phyloP scores from a whole-genome alignment of 2,113 vertebrate genomes.

The Campylomormyrus tamandua region DNA sequence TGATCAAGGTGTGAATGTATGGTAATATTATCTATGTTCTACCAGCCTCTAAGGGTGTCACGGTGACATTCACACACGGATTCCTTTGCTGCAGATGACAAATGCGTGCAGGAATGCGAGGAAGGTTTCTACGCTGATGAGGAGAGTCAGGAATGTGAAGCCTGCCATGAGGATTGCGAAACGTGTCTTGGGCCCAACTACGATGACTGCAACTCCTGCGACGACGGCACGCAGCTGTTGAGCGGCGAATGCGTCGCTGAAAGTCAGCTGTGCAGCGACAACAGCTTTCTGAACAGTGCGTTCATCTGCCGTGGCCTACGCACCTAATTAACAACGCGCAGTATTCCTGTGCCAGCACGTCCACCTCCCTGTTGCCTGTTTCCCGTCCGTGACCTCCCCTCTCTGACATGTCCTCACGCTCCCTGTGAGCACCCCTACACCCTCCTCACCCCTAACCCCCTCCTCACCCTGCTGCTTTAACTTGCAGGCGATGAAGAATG shows the following conservation, averaged over 20 bases:
- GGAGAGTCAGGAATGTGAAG: slow-evolving; percentile 62
- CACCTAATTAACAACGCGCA: not conserved
- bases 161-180: slow-evolving; percentile 68
- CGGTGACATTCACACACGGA: not conserved
- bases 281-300: slow-evolving; percentile 64
- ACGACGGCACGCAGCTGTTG: slow-evolving; percentile 34
- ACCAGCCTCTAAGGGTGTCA: not conserved
- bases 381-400: not conserved
- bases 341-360: not conserved
- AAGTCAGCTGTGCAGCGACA: slow-evolving; percentile 26
- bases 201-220: slow-evolving; percentile 69
- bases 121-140: slow-evolving; percentile 68
- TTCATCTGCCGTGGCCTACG: not conserved
- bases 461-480: not conserved
- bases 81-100: slow-evolving; percentile 24
- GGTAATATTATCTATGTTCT: not conserved
- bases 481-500: slow-evolving; percentile 36
- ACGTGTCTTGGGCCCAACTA: slow-evolving; percentile 62
- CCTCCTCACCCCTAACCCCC: not conserved
- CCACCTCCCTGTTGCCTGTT: not conserved
- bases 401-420: not conserved
- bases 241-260: slow-evolving; percentile 55
- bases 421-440: not conserved
- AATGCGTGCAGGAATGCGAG: slow-evolving; percentile 61
- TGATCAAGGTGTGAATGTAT: not conserved